phyloP scores from a whole-genome alignment of 2,797 vertebrate genomes.

The Cuniculus paca region DNA sequence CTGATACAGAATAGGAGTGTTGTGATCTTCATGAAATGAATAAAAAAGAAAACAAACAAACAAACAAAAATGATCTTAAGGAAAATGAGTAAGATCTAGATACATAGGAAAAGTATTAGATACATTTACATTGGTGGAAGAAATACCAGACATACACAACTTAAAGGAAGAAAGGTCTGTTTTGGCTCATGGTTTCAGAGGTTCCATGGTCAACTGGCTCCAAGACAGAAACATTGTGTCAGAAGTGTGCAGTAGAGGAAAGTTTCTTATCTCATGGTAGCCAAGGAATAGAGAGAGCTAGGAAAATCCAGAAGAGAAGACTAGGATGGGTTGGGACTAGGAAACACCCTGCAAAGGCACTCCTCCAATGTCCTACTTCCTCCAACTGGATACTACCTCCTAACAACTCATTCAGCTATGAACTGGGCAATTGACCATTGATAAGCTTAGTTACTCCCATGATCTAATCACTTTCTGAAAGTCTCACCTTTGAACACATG shows the following conservation, averaged over 20 bases:
- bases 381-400: not conserved
- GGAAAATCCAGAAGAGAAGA: not conserved
- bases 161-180: not conserved
- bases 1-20: not conserved
- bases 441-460: not conserved
- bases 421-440: not conserved
- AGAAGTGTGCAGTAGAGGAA: not conserved
- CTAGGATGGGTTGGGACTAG: no score
- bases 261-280: not conserved
- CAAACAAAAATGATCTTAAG: not conserved
- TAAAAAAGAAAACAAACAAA: slow-evolving; percentile 32
- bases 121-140: not conserved
- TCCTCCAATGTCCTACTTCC: not conserved
- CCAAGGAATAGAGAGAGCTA: not conserved
- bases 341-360: not conserved
- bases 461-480: not conserved
- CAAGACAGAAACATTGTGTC: not conserved
- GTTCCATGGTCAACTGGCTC: not conserved
- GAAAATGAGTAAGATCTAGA: slow-evolving; percentile 27
- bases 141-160: not conserved
- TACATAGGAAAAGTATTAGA: not conserved
- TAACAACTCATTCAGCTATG: not conserved
- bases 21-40: slow-evolving; percentile 14
- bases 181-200: not conserved
- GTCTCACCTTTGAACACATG: not conserved